Conservation (phyloP, 1,140 invertebrate species). For the Sinella curviseta region DNA sequence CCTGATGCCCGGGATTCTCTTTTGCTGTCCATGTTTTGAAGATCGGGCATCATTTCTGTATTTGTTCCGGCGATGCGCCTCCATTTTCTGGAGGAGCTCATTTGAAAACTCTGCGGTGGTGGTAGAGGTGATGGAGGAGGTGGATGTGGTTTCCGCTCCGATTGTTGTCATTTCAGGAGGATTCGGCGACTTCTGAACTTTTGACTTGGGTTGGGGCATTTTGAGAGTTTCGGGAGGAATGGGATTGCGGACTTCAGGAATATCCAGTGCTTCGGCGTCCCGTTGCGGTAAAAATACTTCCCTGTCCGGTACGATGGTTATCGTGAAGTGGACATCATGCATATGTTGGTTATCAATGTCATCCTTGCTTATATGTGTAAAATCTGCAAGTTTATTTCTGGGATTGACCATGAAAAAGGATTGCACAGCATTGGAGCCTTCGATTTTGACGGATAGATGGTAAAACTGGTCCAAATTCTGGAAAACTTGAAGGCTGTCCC, state of each 20-base stretch:
- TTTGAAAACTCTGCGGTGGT: background rate
- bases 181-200: no score
- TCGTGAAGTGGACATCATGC: conserved; percentile 34
- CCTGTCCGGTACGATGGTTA: conserved; percentile 40
- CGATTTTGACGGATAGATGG: conserved; percentile 35
- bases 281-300: conserved; percentile 42
- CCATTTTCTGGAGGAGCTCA: background rate
- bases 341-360: no score
- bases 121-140: no score
- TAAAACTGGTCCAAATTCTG: conserved; percentile 41
- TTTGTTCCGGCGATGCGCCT: background rate
- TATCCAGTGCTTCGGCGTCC: conserved; percentile 37
- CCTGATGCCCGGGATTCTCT: conserved; percentile 21
- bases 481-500: conserved; percentile 43
- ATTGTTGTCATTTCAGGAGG: no score
- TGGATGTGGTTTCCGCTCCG: no score
- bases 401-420: conserved; percentile 44
- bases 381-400: conserved; percentile 30
- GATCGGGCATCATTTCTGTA: conserved; percentile 27
- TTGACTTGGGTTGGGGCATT: background rate
- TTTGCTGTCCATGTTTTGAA: conserved; percentile 12
- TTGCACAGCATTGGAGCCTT: background rate
- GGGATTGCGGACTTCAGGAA: no score
- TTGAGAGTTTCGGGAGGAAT: background rate
- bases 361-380: conserved; percentile 5